Conservation (phyloP, 30 jellyfish, hydroid and myxozoan species). For the Sanderia malayensis region DNA sequence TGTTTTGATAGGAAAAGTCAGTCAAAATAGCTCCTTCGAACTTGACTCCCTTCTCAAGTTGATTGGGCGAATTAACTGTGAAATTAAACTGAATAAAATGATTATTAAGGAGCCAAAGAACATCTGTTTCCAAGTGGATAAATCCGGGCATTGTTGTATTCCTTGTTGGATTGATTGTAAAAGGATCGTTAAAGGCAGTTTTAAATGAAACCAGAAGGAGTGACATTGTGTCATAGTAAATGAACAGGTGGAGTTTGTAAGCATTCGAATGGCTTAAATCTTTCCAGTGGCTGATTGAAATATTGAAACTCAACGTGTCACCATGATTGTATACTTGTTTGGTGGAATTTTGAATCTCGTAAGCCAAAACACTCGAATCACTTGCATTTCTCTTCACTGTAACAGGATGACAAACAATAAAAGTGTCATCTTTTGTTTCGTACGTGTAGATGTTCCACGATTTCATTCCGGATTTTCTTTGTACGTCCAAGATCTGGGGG, state of each 20-base stretch:
- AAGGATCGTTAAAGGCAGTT: background rate
- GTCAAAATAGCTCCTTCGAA: slow-evolving; percentile 5
- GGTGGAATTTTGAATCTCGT: background rate
- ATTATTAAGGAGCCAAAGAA: slow-evolving; percentile 4
- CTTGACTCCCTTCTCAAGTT: background rate
- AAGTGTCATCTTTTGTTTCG: background rate
- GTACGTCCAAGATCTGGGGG: slow-evolving; percentile 3
- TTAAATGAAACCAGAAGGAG: slow-evolving; percentile 5
- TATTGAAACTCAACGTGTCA: background rate
- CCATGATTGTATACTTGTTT: background rate
- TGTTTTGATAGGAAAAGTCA: slow-evolving; percentile 29
- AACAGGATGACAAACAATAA: background rate
- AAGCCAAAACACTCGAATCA: slow-evolving; percentile 12
- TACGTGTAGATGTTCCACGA: slow-evolving; percentile 2
- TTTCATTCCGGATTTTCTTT: background rate
- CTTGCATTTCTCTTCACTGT: background rate
- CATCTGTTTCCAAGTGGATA: slow-evolving; percentile 19
- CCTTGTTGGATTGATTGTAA: slow-evolving; percentile 5
- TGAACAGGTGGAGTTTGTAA: slow-evolving; percentile 1
- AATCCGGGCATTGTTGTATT: slow-evolving; percentile 24
- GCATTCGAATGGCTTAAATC: slow-evolving; percentile 19
- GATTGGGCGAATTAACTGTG: slow-evolving; percentile 10
- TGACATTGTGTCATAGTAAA: slow-evolving; percentile 14
- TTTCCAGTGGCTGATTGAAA: slow-evolving; percentile 5
- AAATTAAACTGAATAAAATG: slow-evolving; percentile 4